Percentiles rank a stretch among this genome's conserved stretches.
Conservation (phyloP, 2,113 vertebrate species). For the Callocephalon fimbriatum region DNA sequence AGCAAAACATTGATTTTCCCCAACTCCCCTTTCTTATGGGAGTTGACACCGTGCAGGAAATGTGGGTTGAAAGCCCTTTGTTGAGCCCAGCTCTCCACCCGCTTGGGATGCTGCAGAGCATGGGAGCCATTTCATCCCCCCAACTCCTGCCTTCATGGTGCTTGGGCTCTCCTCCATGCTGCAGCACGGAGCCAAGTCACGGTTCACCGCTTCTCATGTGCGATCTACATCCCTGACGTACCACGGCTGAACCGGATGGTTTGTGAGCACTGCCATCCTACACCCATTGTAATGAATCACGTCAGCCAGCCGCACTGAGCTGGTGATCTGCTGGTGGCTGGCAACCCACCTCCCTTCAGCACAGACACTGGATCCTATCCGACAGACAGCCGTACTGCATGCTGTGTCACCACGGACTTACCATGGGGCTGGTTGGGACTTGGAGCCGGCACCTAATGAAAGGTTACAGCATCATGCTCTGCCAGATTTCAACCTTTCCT, state of each 20-base stretch:
- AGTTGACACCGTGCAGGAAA: rapidly evolving
- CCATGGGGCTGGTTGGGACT: not conserved
- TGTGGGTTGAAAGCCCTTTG: not conserved
- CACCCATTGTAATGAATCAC: not conserved
- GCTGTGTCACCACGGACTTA: not conserved
- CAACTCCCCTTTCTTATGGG: not conserved
- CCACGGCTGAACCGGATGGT: not conserved
- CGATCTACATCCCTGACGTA: not conserved
- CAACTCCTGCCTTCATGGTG: not conserved
- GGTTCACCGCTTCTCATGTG: not conserved
- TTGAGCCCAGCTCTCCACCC: not conserved
- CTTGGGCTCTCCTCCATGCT: not conserved
- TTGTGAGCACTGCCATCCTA: not conserved
- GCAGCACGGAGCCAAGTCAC: not conserved
- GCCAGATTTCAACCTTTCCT: not conserved
- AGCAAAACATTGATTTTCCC: not conserved
- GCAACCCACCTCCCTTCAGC: not conserved
- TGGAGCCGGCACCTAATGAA: rapidly evolving
- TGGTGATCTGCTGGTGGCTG: not conserved
- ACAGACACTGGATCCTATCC: not conserved
- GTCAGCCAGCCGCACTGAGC: not conserved
- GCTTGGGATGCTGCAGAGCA: not conserved
- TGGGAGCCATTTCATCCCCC: not conserved
- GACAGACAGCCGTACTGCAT: not conserved
- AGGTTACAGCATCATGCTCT: rapidly evolving